Percentiles rank a stretch among this genome's conserved stretches.
Evolutionary conservation across 2,797 vertebrate genomes (phyloP).

Genomic region (Myotis myotis): DNA sequence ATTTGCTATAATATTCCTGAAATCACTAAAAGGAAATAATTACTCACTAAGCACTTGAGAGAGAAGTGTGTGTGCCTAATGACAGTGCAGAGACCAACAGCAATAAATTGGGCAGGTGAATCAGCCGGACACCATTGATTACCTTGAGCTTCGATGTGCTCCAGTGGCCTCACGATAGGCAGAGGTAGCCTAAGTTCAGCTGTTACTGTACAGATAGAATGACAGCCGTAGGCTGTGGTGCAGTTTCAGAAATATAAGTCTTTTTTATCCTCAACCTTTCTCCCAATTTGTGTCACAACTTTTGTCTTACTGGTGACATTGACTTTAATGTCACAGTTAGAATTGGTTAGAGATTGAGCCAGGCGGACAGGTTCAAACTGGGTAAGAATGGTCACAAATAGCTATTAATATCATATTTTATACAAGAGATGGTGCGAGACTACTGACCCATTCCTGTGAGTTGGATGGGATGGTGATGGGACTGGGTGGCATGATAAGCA

Average conservation of each 20-base stretch:
- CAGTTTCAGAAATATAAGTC: neutral
- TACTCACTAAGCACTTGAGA: neutral
- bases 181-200: neutral
- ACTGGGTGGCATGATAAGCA: neutral
- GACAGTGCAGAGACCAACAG: neutral
- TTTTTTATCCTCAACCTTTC: neutral
- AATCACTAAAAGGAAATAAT: neutral
- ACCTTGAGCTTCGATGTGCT: neutral
- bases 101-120: neutral
- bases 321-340: neutral
- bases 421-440: neutral
- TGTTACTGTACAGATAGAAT: neutral
- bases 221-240: neutral
- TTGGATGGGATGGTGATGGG: neutral
- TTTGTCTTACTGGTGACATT: neutral
- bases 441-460: neutral
- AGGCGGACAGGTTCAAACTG: neutral
- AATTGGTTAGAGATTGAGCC: neutral
- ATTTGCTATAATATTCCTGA: neutral
- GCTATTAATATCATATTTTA: neutral
- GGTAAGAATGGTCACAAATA: neutral
- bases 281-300: neutral
- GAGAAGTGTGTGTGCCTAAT: neutral
- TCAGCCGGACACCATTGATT: neutral
- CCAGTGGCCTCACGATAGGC: neutral